These are phyloP conservation scores for Atta cephalotes DNA, from an alignment of 1,140 invertebrate genomes.

Conservation along the genomic window DNA sequence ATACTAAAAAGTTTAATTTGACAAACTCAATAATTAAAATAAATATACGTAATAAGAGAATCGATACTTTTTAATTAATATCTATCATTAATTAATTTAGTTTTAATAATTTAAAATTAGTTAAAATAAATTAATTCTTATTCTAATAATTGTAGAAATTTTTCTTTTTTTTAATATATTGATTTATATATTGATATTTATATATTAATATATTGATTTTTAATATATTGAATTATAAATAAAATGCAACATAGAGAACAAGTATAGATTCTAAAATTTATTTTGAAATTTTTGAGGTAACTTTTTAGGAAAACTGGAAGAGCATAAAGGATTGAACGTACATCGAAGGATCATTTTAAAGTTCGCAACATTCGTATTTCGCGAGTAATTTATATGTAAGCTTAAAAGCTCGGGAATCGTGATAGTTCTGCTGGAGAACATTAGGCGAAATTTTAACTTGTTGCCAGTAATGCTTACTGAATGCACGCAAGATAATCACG, in stretches of 20 bases:
- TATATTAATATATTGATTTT: background rate
- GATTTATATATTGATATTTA: background rate
- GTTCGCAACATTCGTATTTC: slow-evolving; percentile 23
- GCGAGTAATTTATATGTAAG: slow-evolving; percentile 20
- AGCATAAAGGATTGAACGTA: background rate
- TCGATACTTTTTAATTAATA: background rate
- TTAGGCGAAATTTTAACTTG: slow-evolving; percentile 42
- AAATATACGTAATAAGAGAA: background rate
- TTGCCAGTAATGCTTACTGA: slow-evolving; percentile 14
- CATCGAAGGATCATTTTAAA: slow-evolving; percentile 8
- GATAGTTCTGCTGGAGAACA: slow-evolving; percentile 22
- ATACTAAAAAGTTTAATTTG: background rate
- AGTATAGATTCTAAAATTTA: background rate
- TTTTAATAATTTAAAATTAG: background rate
- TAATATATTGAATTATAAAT: background rate
- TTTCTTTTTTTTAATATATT: background rate
- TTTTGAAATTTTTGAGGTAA: background rate
- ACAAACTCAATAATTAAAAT: background rate
- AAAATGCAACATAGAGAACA: background rate
- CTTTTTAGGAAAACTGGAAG: background rate
- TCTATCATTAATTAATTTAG: too few species aligned
- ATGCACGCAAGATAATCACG: slow-evolving; percentile 22
- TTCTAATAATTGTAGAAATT: background rate
- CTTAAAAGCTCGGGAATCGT: slow-evolving; percentile 10
- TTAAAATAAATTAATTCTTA: background rate